A percentile compares a stretch with the other conserved stretches of the same genome.
Conservation (phyloP, 2,113 vertebrate genomes). For the Misgurnus mizolepis region DNA sequence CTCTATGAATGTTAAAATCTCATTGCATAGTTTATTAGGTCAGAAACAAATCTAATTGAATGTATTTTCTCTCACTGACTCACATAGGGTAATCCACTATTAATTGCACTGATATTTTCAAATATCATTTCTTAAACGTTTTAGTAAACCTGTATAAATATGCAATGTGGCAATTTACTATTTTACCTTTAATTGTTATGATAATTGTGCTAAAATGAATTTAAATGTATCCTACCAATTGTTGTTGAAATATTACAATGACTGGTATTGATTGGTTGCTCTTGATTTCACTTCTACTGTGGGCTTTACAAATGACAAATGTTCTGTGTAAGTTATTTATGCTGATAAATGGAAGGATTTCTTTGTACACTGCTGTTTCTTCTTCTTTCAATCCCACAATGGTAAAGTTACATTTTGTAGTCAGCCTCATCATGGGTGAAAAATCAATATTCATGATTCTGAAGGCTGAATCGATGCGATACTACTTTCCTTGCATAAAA, state of each 20-base stretch:
- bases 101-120: slow-evolving; percentile 18
- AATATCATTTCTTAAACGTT: no score
- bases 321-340: slow-evolving; percentile 23
- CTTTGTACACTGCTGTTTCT: slow-evolving; percentile 19
- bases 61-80: not conserved
- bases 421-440: slow-evolving; percentile 38
- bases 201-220: not conserved
- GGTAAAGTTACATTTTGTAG: slow-evolving; percentile 46
- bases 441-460: slow-evolving; percentile 55
- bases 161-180: slow-evolving; percentile 7
- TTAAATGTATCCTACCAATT: slow-evolving; percentile 10
- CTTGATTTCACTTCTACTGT: not conserved
- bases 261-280: slow-evolving; percentile 38
- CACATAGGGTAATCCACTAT: slow-evolving; percentile 32
- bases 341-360: slow-evolving; percentile 43
- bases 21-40: slow-evolving; percentile 33
- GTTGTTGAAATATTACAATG: slow-evolving; percentile 40
- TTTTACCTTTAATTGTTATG: not conserved
- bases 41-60: slow-evolving; percentile 13
- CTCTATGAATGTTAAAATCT: slow-evolving; percentile 8
- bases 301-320: slow-evolving; percentile 44
- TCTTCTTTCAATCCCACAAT: slow-evolving; percentile 10
- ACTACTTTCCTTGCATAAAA: slow-evolving; percentile 34
- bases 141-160: not conserved
- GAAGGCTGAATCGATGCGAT: slow-evolving; percentile 50